Conservation (phyloP, 2,113 vertebrate genomes). For the Aleadryas rufinucha region DNA sequence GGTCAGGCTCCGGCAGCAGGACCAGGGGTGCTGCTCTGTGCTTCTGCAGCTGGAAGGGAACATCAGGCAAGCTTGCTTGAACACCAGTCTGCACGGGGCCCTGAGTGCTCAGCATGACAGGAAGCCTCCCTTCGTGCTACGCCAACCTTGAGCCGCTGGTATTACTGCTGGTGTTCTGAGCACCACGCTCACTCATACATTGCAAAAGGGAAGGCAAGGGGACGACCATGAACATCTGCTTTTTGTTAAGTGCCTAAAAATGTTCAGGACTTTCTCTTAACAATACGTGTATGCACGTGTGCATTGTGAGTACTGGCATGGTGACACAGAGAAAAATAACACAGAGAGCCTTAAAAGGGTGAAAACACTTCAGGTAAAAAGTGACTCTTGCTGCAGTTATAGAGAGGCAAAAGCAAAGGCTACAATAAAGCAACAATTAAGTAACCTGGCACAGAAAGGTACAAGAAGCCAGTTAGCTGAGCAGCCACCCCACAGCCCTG, state of each 20-base stretch:
- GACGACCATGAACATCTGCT: neutral
- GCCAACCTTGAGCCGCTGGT: neutral
- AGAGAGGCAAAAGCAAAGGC: neutral
- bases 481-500: neutral
- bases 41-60: neutral
- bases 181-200: neutral
- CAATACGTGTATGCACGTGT: rapidly evolving
- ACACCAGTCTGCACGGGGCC: neutral
- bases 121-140: neutral
- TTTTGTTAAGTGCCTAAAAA: neutral
- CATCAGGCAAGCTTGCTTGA: neutral
- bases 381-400: neutral
- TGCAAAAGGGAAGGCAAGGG: neutral
- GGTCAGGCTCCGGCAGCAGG: neutral
- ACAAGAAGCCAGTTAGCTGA: neutral
- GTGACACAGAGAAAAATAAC: neutral
- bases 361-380: neutral
- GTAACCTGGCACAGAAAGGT: neutral
- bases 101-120: neutral
- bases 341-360: neutral
- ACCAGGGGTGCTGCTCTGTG: neutral
- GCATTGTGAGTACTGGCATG: neutral
- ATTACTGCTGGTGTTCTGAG: constrained; percentile 8
- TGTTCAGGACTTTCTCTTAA: neutral
- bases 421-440: neutral